Evolutionary conservation across 2,888 invertebrate species (phyloP), one percentile per base, ranked within the genome.

Genomic region (Amphipoea oculea): DNA sequence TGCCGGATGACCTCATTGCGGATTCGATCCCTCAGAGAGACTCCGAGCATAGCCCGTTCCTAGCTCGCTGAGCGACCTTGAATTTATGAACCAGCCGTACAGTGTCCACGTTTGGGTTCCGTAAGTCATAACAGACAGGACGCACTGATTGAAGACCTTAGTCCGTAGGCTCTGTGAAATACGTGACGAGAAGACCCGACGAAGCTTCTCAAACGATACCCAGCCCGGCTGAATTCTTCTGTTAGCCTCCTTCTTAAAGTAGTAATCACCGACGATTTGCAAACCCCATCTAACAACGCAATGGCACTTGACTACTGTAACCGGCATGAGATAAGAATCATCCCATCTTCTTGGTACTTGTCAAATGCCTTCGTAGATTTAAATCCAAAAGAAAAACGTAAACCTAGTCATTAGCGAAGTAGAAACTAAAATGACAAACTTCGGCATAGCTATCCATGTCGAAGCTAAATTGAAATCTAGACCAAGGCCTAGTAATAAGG

Each of bases 301-400:
- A 71, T 71, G 23, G n/a, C 67, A 60, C 71, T 71, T 54, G n/a
- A 68, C 42, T 11, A 70, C 29, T 67, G 14, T 73, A 51, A 82
- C 29, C 40, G 14, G 42, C 70, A 60, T 65, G 63, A 48, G 51
- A 72, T 65, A n/a, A 23, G 51, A 83, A 73, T 60, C 20, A 40
- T 67, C 20, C 71, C 20, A 69, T 65, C 60, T 60, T 11, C 17
- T 67, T 68, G 23, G 40, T 66, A 65, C 57, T 63, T 63, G n/a
- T 66, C 6, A 51, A 69, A 69, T 66, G 14, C 60, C 40, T 42
- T 29, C 29, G 29, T 45, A 48, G 23, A 70, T 51, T 51, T 20
- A 70, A 36, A 51, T 51, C 20, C 48, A 51, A 51, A 36, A 23
- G 14, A 36, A 70, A 70, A 70, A 36, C 23, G 51, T 14, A 23